Base-by-base conservation (phyloP, 2,113 vertebrate species). In the Bufo bufo region DNA sequence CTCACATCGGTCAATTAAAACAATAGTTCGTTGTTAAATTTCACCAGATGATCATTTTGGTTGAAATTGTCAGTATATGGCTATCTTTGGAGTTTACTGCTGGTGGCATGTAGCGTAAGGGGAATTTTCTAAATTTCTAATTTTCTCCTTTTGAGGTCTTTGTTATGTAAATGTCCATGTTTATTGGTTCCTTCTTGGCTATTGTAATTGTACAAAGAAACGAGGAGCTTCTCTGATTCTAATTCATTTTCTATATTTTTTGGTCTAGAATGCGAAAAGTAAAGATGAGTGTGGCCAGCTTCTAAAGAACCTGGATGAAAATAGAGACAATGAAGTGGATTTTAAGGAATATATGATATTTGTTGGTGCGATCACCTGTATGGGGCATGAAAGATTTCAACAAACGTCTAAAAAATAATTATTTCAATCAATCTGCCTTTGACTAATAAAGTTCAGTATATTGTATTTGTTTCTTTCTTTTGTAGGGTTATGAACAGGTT, bases 291-390 rank as follows among this genome's bases (percentile, higher is more conserved):
- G 93, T 58, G 92, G 94, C 13, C 90, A 92, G 77, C 61, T 95
- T 66, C 75, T 96, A 86, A 92, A 93, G 82, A 85, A 91, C 52
- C 91, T 96, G 90, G 95, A 97, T 16, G 82, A 92, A 10, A 92
- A 95, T 0, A 89, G 92, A 0, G 94, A 96, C 65, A 85, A 84
- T 0, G 86, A 94, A 89, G 91, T 96, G 47, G 95, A 96, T 92
- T 97, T 96, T 93, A 92, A 13, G 0, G 95, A 96, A 90, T 96
- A 95, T 85, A 43, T 95, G 3, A 82, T 93, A 71, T 87, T 95
- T 4, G 91, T 96, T 14, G 91, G 93, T 8, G 20, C 89, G 0
- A 74, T 96, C 47, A 92, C 93, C 14, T 92, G 90, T 0, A 88
- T 90, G 88, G 94, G 92, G 63, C 95, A 97, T 66, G 90, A 87